Base-by-base conservation (phyloP, 1,140 invertebrate species). In the Temnothorax longispinosus region DNA sequence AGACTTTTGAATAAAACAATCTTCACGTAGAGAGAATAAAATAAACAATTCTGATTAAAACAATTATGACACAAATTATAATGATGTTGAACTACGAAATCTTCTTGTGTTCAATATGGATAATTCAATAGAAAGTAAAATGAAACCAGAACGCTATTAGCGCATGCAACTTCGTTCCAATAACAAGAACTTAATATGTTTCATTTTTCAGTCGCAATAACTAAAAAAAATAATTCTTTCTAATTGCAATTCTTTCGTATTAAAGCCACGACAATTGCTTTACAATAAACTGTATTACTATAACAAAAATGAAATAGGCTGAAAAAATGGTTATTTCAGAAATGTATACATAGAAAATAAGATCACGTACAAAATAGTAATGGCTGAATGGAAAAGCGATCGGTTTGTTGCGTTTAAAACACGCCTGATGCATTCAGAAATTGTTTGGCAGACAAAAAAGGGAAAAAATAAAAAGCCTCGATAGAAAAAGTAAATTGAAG, bases 21-120 rank as follows among this genome's bases (percentile, higher is more conserved):
- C 18, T n/a, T 41, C 6, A 75, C 3, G 15, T 44, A 56, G 10
- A n/a, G 5, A 44, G 2, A 54, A 80, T 80, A 41, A 47, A 84
- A 72, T 60, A 74, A 58, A 84, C 52, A 72, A 82, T 60, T 11
- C 41, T 50, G 41, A 75, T 60, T 50, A 47, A 74, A 75, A 74
- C 41, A 82, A 7, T 47, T 82, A n/a, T 27, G 15, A 67, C 32
- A 27, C n/a, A 58, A 58, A 84, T 50, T 74, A 41, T 11, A 58
- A 75, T n/a, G 32, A 50, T 56, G 56, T 60, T 75, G 41, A 47
- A 69, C 50, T 56, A 56, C 35, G 50, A 32, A 84, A 50, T 41
- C 32, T 62, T 50, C 69, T 62, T 50, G 54, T 71, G 8, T 84
- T 27, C 27, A 27, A 27, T 27, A 1, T 27, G 27, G 27, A 27